phyloP scores from a whole-genome alignment of 2,113 vertebrate genomes.

The Grantiella picta region DNA sequence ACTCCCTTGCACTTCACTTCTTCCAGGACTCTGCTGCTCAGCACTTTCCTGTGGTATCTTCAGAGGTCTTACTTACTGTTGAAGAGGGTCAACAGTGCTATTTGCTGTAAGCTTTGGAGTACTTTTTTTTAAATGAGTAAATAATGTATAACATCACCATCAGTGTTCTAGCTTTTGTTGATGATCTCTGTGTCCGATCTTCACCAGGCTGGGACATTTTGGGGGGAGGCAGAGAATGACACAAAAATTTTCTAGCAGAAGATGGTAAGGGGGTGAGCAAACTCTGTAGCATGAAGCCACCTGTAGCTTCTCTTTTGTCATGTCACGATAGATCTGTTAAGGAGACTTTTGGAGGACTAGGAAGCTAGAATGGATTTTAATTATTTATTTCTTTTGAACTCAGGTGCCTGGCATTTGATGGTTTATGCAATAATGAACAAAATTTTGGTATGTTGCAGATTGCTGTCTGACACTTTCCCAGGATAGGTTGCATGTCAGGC shows the following conservation, averaged over 20 bases:
- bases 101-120: not conserved
- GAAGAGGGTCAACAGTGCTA: not conserved
- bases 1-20: not conserved
- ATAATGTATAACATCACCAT: not conserved
- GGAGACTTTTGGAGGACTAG: not conserved
- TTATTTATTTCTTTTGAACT: not conserved
- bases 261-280: not conserved
- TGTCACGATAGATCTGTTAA: not conserved
- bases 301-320: not conserved
- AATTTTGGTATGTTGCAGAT: not conserved
- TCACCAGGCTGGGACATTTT: not conserved
- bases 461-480: not conserved
- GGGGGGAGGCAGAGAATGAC: not conserved
- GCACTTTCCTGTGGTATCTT: not conserved
- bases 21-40: not conserved
- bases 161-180: not conserved
- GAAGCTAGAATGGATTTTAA: not conserved
- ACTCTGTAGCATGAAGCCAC: not conserved
- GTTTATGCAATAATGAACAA: not conserved
- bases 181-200: not conserved
- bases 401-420: not conserved
- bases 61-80: not conserved
- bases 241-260: not conserved
- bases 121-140: not conserved
- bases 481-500: not conserved